Evolutionary conservation across 2,113 vertebrate species (phyloP), one percentile per base, ranked within the genome.

Genomic region (Rhinichthys klamathensis): DNA sequence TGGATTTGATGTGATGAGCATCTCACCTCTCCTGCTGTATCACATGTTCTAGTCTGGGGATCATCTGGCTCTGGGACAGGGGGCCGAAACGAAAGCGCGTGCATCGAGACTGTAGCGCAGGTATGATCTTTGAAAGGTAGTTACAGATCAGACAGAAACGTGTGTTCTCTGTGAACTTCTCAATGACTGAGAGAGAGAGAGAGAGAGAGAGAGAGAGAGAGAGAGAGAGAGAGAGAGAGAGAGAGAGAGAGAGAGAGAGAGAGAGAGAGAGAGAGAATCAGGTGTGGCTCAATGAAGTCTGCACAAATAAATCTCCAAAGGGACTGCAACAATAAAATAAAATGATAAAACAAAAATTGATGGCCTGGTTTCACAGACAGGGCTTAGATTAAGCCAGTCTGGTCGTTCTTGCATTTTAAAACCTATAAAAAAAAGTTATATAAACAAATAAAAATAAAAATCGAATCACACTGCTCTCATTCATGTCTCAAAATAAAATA

Each of bases 81-180:
- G 98, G 98, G 0, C 97, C 98, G 0, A 99, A 99, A 58, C 97
- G 97, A 92, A 99, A 99, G 75, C 98, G 93, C 0, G 98, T 99
- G 93, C 98, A 99, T 65, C 98, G 95, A 1, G 98, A 99, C 89
- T 99, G 98, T 90, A 99, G 91, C 1, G 98, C 98, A 0, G 98
- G 98, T 92, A 99, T 99, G 95, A 99, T 98, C 95, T 98, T 99
- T 72, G 98, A 99, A 80, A 99, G 94, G 91, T 99, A 99, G 92
- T 99, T 99, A 89, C 97, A 97, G 94, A 99, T 99, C 85, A 99
- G 94, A 89, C 98, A 99, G 65, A 99, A 99, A 0, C 97, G 92
- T 6, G 98, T 98, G 92, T 99, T 99, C 90, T 99, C 98, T 0
- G 98, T 99, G 91, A 96, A 99, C 89, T 99, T 99, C 92, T 99